phyloP scores from a whole-genome alignment of 2,113 vertebrate genomes.

The Scalopus aquaticus region DNA sequence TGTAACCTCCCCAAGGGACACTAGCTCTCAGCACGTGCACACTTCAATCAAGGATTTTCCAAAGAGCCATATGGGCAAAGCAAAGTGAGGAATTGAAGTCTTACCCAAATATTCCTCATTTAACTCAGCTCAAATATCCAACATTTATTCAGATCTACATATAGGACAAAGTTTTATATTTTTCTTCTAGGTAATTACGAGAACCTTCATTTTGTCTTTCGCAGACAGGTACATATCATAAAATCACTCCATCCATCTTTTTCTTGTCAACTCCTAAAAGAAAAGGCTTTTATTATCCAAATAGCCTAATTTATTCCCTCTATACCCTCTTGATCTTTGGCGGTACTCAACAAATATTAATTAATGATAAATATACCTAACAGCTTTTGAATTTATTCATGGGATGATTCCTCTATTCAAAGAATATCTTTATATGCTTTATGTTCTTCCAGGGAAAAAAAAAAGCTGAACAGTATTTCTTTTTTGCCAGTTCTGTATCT shows the following conservation, averaged over 20 bases:
- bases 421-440: constrained; percentile 62
- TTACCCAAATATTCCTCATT: background rate
- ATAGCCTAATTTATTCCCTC: constrained; percentile 40
- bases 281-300: background rate
- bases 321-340: background rate
- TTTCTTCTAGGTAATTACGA: background rate
- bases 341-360: constrained; percentile 41
- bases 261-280: background rate
- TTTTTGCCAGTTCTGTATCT: constrained; percentile 59
- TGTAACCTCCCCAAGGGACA: background rate
- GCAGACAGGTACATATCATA: background rate
- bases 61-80: background rate
- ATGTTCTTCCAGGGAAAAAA: constrained; percentile 46
- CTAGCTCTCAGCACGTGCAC: background rate
- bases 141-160: background rate
- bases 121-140: background rate
- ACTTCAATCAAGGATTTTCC: background rate
- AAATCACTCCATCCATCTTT: background rate
- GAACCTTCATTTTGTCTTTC: background rate
- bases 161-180: background rate
- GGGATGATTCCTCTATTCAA: constrained; percentile 53
- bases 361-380: constrained; percentile 47
- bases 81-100: background rate
- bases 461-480: background rate
- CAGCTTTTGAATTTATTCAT: constrained; percentile 63